Evolutionary conservation across 2,113 vertebrate species (phyloP), one percentile per base, ranked within the genome.

Genomic region (Ancistrus triradiatus): DNA sequence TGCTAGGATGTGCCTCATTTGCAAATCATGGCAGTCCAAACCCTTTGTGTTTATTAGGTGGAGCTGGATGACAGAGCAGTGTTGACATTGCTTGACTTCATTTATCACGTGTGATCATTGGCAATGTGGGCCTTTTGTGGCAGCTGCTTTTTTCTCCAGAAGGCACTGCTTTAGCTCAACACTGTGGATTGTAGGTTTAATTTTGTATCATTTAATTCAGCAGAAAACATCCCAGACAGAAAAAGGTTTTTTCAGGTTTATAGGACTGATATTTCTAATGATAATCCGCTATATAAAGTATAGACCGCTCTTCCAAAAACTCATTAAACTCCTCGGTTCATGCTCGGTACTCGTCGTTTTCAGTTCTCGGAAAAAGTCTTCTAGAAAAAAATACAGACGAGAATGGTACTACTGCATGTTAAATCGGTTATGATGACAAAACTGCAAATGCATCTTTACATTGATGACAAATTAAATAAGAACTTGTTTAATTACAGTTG

Each of bases 1-100:
- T 53, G 25, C 55, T 42, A 37, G 28, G 60, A 65, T 64, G 52
- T 43, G 40, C 48, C 66, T 69, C 60, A 55, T 60, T 69, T 63
- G 52, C 44, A 68, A 68, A 68, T 72, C 70, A 59, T 25, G 33
- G 55, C 21, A 55, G 61, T 73, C 35, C 67, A 80, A 83, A 81
- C 66, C 74, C 84, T 70, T 81, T 81, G 80, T 71, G 67, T 77
- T 81, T 80, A 83, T 84, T 84, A 84, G 68, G 74, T 56, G 27
- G 52, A 25, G 66, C 35, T 75, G 69, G 77, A 63, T 81, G 77
- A 79, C 70, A 78, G 78, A 78, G 73, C 70, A 60, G 52, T 79
- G 81, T 86, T 84, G 85, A 81, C 79, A 82, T 80, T 78, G 78
- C 47, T 70, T 74, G 75, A 80, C 80, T 76, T 84, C 78, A 84